These are phyloP conservation scores for Hozukius guyotensis DNA, from an alignment of 2,797 vertebrate species.

Conservation along the genomic window DNA sequence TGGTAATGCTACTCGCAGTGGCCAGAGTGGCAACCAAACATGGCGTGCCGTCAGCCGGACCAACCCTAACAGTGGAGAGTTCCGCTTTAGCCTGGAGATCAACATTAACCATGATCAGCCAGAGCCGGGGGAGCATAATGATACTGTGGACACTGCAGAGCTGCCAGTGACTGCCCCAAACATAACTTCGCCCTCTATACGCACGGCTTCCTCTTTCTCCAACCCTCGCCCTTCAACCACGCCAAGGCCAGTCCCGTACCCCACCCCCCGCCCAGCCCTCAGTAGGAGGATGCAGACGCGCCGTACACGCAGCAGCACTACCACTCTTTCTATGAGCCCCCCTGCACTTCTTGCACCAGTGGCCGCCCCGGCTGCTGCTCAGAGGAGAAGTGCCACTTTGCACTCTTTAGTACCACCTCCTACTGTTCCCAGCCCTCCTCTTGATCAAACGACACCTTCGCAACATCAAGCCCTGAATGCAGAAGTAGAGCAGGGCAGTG, in stretches of 20 bases:
- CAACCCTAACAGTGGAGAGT: constrained; percentile 94
- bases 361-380: constrained; percentile 30
- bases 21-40: constrained; percentile 95
- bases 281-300: constrained; percentile 81
- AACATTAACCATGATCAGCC: constrained; percentile 95
- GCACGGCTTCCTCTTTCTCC: constrained; percentile 62
- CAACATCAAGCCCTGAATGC: constrained; percentile 72
- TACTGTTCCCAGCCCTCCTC: constrained; percentile 35
- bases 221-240: constrained; percentile 66
- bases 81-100: constrained; percentile 96
- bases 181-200: constrained; percentile 64
- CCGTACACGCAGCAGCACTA: constrained; percentile 81
- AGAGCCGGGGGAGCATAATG: constrained; percentile 83
- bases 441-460: constrained; percentile 49
- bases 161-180: constrained; percentile 56
- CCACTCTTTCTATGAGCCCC: constrained; percentile 70
- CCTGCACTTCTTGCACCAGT: constrained; percentile 65
- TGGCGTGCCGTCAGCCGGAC: constrained; percentile 96
- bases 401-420: constrained; percentile 60
- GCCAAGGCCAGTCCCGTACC: constrained; percentile 72
- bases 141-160: constrained; percentile 71
- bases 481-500: constrained; percentile 64
- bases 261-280: constrained; percentile 73
- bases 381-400: constrained; percentile 73
- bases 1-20: constrained; percentile 92